These are phyloP conservation scores for Drosophila mojavensis DNA, from an alignment of 1,140 invertebrate genomes.

Conservation along the genomic window DNA sequence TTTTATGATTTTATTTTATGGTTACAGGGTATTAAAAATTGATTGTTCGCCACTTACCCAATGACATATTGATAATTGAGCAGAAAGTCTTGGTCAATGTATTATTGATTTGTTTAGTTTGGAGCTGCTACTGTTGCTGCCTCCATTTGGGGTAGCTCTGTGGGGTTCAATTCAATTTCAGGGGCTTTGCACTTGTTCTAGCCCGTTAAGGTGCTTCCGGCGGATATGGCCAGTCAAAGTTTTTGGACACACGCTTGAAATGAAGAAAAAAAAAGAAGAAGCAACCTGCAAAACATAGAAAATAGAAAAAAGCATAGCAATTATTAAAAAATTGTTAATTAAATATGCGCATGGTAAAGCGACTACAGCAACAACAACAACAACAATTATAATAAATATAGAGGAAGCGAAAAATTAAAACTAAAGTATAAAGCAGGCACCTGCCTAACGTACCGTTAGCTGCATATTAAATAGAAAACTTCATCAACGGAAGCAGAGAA, in stretches of 20 bases:
- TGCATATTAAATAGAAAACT: constrained; percentile 42
- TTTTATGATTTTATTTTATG: constrained; percentile 3
- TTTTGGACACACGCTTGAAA: constrained; percentile 55
- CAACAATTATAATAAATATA: constrained; percentile 26
- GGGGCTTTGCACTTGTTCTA: constrained; percentile 75
- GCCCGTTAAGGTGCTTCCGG: constrained; percentile 72
- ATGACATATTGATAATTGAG: constrained; percentile 54
- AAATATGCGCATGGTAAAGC: constrained; percentile 72
- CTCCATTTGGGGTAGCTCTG: background rate
- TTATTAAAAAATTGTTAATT: constrained; percentile 69
- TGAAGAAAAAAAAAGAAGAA: background rate
- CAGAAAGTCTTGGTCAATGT: constrained; percentile 16
- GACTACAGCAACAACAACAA: constrained; percentile 26
- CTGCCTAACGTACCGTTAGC: constrained; percentile 43
- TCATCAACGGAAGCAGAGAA: constrained; percentile 53
- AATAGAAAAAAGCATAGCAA: constrained; percentile 61
- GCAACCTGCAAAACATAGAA: constrained; percentile 70
- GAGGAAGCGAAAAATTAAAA: constrained; percentile 60
- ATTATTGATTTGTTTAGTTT: constrained; percentile 22
- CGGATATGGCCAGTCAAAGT: constrained; percentile 70
- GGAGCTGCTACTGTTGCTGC: background rate
- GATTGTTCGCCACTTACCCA: constrained; percentile 55
- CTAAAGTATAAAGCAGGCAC: constrained; percentile 55
- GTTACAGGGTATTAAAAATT: constrained; percentile 31
- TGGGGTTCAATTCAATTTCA: constrained; percentile 7